Base-by-base conservation (phyloP, 2,888 invertebrate species). In the Saturnia pavonia region DNA sequence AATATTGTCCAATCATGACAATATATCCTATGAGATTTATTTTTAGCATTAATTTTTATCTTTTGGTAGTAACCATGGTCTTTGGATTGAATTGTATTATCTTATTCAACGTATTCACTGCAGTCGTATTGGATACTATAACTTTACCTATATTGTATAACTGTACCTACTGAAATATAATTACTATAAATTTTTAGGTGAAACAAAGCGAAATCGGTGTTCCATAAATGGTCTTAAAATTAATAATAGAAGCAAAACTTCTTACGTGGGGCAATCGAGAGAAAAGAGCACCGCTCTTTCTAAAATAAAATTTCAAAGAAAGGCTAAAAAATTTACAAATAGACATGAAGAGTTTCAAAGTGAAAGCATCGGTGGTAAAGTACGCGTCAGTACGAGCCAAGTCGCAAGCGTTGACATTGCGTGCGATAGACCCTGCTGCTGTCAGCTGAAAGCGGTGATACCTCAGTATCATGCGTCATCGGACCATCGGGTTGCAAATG, bases 351-450 rank as follows among this genome's bases (percentile, higher is more conserved):
- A 25, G 25, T 71, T 57, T 63, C 71, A 69, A 60, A 72, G 80
- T 43, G 75, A 77, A 68, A 79, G 69, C 75, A 77, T 69, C 25
- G 16, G 63, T 45, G 40, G 12, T 48, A 25, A 48, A 45, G 11
- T 69, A 60, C 19, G n/a, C n/a, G n/a, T n/a, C n/a, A n/a, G n/a
- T n/a, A n/a, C 71, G 69, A 68, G 67, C 34, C 74, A 74, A 9
- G 74, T 73, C 25, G 74, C 82, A 1, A 77, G 79, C 69, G 78
- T 82, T 16, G 89, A 89, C 42, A 89, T 89, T 1, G 83, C 84
- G 1, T 73, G 76, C 40, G 88, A 89, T 65, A 80, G 87, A 70
- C 89, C 89, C 0, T 89, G 88, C 67, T 82, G 82, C 69, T 84
- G 85, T 73, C 7, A 73, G 11, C 69, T 75, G 1, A 74, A 70